Conservation (phyloP, 2,797 vertebrate species). For the Poecilia picta region DNA sequence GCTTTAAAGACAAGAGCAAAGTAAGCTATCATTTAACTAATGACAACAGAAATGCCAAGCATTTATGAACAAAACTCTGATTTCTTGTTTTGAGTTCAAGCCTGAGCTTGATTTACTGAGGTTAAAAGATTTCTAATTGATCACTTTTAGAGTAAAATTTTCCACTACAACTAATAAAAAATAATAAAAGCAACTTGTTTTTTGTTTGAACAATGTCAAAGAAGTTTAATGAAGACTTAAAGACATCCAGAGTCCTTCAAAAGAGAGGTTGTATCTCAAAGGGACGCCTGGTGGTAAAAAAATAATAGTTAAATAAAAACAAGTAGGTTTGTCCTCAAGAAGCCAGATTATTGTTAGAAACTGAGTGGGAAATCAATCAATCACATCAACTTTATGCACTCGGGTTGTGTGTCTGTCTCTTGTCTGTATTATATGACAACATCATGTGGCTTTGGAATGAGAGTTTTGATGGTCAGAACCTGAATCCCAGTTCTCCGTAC, state of each 20-base stretch:
- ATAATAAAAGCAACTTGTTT: too few species aligned
- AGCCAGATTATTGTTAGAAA: not conserved
- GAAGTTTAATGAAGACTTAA: not conserved
- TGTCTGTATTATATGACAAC: constrained; percentile 9
- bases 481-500: constrained; percentile 23
- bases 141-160: too few species aligned
- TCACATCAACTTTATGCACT: not conserved
- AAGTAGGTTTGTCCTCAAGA: not conserved
- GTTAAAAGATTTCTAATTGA: too few species aligned
- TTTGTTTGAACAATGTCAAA: too few species aligned
- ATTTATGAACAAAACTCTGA: not conserved
- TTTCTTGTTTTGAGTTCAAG: not conserved
- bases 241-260: not conserved
- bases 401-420: constrained; percentile 1
- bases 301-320: too few species aligned
- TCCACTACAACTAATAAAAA: too few species aligned
- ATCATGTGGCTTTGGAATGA: constrained; percentile 27
- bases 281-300: too few species aligned
- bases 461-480: constrained; percentile 51
- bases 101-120: not conserved
- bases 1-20: not conserved
- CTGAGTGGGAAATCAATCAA: not conserved
- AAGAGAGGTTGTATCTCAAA: not conserved
- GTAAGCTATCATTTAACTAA: not conserved
- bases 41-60: not conserved